Percentiles rank a stretch among this genome's conserved stretches.
phyloP scores from a whole-genome alignment of 2,113 vertebrate species.

The Rhipidura dahli region DNA sequence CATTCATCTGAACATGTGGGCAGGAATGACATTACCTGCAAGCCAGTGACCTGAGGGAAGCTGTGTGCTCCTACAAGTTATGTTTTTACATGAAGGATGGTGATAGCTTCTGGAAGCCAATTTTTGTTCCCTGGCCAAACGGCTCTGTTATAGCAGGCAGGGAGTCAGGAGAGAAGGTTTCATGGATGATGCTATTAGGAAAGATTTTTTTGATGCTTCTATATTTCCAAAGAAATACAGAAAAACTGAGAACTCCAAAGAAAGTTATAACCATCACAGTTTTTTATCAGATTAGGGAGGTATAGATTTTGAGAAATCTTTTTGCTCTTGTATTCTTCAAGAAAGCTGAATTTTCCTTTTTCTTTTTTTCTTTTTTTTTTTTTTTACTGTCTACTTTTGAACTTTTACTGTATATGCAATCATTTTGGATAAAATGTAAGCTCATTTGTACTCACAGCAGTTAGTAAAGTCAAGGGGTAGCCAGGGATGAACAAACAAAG shows the following conservation, averaged over 20 bases:
- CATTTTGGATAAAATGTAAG: neutral
- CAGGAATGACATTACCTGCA: neutral
- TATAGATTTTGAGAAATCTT: neutral
- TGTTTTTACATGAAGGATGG: neutral
- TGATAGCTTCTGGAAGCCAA: neutral
- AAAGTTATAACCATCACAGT: neutral
- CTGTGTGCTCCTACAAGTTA: neutral
- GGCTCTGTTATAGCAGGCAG: neutral
- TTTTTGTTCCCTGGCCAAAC: neutral
- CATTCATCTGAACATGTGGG: rapidly evolving
- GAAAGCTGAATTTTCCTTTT: neutral
- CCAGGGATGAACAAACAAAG: neutral
- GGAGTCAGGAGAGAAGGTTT: neutral
- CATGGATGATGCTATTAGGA: neutral
- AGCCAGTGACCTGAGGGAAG: neutral
- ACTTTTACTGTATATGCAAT: neutral
- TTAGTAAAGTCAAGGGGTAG: neutral
- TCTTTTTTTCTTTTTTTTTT: neutral
- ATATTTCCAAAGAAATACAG: neutral
- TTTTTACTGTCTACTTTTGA: neutral
- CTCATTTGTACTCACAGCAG: neutral
- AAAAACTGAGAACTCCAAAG: neutral
- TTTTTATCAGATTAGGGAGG: neutral
- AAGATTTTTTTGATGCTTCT: neutral
- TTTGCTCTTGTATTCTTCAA: neutral